phyloP scores from a whole-genome alignment of 2,113 vertebrate species.

The Isurus oxyrinchus region DNA sequence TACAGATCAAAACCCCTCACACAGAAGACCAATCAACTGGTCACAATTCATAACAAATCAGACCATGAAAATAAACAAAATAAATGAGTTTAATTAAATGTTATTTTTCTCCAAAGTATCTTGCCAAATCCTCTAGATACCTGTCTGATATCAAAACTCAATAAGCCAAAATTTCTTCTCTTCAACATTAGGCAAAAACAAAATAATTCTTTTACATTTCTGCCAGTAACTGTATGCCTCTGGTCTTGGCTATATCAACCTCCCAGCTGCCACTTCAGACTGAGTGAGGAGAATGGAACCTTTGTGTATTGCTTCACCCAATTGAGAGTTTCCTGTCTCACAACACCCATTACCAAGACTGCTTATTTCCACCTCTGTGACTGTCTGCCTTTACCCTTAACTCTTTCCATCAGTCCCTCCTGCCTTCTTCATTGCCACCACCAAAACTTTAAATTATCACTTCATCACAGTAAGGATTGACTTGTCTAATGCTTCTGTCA shows the following conservation, averaged over 20 bases:
- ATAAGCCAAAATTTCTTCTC: background rate
- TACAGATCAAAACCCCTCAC: background rate
- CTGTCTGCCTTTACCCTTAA: background rate
- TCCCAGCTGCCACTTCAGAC: background rate
- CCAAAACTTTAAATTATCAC: background rate
- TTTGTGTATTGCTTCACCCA: background rate
- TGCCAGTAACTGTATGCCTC: background rate
- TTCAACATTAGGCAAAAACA: background rate
- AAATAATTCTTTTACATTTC: background rate
- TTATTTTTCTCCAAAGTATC: no score
- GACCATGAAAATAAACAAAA: background rate
- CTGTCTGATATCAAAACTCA: background rate
- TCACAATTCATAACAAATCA: background rate
- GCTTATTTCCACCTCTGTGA: background rate
- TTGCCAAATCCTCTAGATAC: background rate
- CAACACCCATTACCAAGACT: background rate
- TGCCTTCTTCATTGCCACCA: background rate
- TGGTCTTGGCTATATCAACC: background rate
- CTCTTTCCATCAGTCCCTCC: background rate
- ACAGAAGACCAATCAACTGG: no score
- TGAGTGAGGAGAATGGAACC: background rate
- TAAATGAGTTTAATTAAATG: no score
- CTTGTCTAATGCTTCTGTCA: background rate
- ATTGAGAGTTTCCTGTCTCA: background rate
- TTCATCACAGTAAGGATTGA: background rate